Conservation (phyloP, 2,888 invertebrate genomes). For the Heliconius charithonia region DNA sequence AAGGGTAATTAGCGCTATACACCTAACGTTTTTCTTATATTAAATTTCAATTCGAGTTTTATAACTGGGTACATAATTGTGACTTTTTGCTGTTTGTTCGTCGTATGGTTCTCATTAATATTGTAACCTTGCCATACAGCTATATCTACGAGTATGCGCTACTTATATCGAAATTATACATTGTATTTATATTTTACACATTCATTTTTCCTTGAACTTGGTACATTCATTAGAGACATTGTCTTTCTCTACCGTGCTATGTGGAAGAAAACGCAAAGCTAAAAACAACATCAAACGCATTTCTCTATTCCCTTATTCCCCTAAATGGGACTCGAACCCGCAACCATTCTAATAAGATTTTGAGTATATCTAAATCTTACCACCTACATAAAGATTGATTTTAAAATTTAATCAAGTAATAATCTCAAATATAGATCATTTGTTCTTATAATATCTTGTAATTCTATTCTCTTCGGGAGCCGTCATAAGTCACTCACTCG, state of each 20-base stretch:
- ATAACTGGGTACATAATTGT: not conserved
- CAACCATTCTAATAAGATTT: no score
- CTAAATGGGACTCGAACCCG: not conserved
- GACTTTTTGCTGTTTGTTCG: not conserved
- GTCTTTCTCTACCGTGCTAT: no score
- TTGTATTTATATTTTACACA: not conserved
- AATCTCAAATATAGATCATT: not conserved
- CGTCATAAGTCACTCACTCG: constrained; percentile 56
- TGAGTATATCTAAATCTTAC: no score
- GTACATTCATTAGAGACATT: not conserved
- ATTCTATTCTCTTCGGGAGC: constrained; percentile 25
- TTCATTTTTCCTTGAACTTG: not conserved
- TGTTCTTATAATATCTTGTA: constrained; percentile 17
- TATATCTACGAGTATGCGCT: not conserved
- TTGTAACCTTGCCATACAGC: not conserved
- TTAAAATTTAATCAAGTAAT: not conserved
- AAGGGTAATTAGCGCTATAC: not conserved
- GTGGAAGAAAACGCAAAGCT: no score
- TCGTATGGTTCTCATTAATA: constrained; percentile 8
- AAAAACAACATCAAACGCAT: no score
- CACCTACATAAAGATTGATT: no score
- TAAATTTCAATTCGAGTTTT: not conserved
- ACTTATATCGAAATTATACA: not conserved
- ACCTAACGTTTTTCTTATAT: no score
- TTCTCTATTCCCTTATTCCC: not conserved